Percentiles rank a stretch among this genome's conserved stretches.
Evolutionary conservation across 2,797 vertebrate genomes (phyloP).

Genomic region (Oreonectes daqikongensis): DNA sequence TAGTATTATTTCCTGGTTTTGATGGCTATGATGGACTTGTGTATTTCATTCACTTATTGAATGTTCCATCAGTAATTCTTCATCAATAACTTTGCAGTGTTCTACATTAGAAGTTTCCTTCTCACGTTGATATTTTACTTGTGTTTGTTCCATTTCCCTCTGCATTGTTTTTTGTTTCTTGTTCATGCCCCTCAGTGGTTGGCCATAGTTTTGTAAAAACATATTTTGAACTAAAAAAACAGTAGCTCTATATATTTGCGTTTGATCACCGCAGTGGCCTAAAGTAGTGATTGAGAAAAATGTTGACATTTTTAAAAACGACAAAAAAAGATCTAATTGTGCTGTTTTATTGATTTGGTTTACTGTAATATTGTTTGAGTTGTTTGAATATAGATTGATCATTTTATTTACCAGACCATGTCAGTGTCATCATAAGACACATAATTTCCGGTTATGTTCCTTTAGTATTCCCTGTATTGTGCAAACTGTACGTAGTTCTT

Average conservation of each 20-base stretch:
- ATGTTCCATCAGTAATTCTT: slow-evolving; percentile 25
- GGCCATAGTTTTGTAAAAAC: slow-evolving; percentile 67
- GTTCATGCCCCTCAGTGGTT: slow-evolving; percentile 59
- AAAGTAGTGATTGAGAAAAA: slow-evolving; percentile 69
- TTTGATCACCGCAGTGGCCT: slow-evolving; percentile 87
- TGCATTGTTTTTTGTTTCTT: slow-evolving; percentile 52
- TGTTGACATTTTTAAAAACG: slow-evolving; percentile 38
- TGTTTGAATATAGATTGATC: slow-evolving; percentile 6
- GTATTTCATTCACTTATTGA: slow-evolving; percentile 24
- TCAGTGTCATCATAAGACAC: slow-evolving; percentile 10
- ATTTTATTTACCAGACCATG: slow-evolving; percentile 48
- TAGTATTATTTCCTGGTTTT: slow-evolving; percentile 33
- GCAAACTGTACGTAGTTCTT: slow-evolving; percentile 49
- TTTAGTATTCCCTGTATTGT: slow-evolving; percentile 27
- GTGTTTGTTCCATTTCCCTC: slow-evolving; percentile 51
- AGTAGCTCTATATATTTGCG: slow-evolving; percentile 73
- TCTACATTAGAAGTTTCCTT: background rate
- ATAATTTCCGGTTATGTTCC: slow-evolving; percentile 27
- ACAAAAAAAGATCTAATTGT: slow-evolving; percentile 4
- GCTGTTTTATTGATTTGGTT: slow-evolving; percentile 8
- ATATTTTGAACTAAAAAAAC: slow-evolving; percentile 68
- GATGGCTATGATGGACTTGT: slow-evolving; percentile 16
- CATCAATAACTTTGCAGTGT: slow-evolving; percentile 19
- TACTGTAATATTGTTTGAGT: background rate
- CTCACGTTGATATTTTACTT: slow-evolving; percentile 39